Conservation (phyloP, 2,113 vertebrate genomes). For the Myodes glareolus region DNA sequence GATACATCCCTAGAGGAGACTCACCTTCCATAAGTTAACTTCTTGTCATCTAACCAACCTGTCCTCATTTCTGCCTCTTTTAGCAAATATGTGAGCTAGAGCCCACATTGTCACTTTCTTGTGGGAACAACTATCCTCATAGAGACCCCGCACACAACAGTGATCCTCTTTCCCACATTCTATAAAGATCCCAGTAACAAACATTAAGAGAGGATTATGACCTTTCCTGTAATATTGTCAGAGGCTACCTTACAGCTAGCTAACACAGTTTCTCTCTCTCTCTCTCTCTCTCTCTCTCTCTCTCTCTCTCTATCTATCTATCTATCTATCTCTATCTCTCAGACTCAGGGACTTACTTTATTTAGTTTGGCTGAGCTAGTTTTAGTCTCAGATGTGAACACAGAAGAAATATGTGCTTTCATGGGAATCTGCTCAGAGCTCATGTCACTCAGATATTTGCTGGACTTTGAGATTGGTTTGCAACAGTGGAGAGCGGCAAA, state of each 20-base stretch:
- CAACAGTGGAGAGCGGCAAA: neutral
- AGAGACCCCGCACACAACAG: neutral
- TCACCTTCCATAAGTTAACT: neutral
- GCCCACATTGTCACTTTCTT: neutral
- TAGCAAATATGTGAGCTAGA: neutral
- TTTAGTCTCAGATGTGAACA: neutral
- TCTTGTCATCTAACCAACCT: neutral
- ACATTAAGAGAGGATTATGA: neutral
- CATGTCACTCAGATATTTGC: neutral
- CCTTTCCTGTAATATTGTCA: neutral
- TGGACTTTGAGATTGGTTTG: neutral
- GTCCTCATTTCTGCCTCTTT: neutral
- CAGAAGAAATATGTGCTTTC: neutral
- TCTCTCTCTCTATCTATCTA: fast-evolving
- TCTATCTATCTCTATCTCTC: neutral
- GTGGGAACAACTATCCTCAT: neutral
- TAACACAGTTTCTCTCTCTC: neutral
- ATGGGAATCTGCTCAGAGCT: neutral
- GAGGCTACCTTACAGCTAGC: neutral
- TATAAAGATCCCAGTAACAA: neutral
- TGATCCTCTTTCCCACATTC: neutral
- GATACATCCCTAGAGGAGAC: neutral
- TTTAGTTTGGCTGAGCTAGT: neutral
- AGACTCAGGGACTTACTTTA: neutral
- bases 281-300: neutral